A percentile compares a stretch with the other conserved stretches of the same genome.
Evolutionary conservation across 2,888 invertebrate species (phyloP).

Genomic region (Loripinus fragilis): DNA sequence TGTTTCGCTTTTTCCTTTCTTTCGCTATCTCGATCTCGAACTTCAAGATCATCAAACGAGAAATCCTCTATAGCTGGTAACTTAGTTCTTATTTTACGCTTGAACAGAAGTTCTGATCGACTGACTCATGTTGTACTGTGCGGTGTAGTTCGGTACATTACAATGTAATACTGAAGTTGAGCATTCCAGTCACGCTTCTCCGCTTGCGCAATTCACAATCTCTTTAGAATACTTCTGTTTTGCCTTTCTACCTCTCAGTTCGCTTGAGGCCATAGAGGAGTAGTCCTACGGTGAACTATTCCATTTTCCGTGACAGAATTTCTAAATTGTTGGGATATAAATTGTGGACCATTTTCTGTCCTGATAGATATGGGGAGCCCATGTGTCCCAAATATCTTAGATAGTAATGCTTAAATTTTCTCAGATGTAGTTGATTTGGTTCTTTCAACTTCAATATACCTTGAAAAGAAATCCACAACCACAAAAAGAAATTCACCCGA

Average conservation of each 20-base stretch:
- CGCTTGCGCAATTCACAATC: slow-evolving; percentile 50
- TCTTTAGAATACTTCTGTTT: slow-evolving; percentile 49
- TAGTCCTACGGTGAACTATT: slow-evolving; percentile 45
- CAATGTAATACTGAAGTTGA: slow-evolving; percentile 27
- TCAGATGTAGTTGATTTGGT: slow-evolving; percentile 51
- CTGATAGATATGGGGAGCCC: slow-evolving; percentile 49
- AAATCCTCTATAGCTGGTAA: slow-evolving; percentile 22
- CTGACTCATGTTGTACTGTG: slow-evolving; percentile 40
- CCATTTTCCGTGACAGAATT: slow-evolving; percentile 35
- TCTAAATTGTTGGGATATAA: no score
- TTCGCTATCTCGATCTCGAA: slow-evolving; percentile 3
- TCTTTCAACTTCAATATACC: slow-evolving; percentile 51
- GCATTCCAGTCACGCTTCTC: slow-evolving; percentile 37
- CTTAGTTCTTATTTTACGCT: slow-evolving; percentile 43
- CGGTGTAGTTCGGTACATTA: slow-evolving; percentile 43
- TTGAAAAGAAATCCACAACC: slow-evolving; percentile 58
- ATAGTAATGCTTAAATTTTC: slow-evolving; percentile 37
- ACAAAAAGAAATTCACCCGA: slow-evolving; percentile 46
- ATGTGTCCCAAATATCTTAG: slow-evolving; percentile 48
- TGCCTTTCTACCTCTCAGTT: slow-evolving; percentile 55
- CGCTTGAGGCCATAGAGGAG: slow-evolving; percentile 57
- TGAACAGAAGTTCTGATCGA: slow-evolving; percentile 38
- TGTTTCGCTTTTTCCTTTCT: slow-evolving; percentile 2
- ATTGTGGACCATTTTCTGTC: no score
- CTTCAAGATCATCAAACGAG: background rate